Conservation (phyloP, 1,140 invertebrate species). For the Stegodyphus dumicola region DNA sequence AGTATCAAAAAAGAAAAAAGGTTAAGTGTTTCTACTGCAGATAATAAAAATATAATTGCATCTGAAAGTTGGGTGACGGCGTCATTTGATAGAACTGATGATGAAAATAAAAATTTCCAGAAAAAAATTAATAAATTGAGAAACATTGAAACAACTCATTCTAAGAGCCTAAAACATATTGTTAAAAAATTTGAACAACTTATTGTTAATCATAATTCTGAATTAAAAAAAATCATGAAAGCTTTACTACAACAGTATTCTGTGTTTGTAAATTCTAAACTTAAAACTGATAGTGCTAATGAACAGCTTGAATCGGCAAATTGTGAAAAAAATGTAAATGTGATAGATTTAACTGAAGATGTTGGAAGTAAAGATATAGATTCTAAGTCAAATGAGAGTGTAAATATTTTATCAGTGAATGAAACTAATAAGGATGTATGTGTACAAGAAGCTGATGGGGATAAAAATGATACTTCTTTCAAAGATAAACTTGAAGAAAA, state of each 20-base stretch:
- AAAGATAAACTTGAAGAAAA: not conserved
- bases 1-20: constrained; percentile 11
- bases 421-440: not conserved
- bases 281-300: no score
- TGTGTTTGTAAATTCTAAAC: not conserved
- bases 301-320: no score
- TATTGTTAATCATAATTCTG: constrained; percentile 9
- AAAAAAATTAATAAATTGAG: constrained; percentile 32
- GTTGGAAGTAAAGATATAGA: no score
- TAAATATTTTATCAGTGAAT: not conserved
- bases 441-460: not conserved
- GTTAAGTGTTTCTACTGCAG: not conserved
- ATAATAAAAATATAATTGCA: not conserved
- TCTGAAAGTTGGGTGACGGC: not conserved
- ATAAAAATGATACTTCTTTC: not conserved
- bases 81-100: constrained; percentile 19
- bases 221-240: constrained; percentile 18
- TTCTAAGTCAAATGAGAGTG: not conserved
- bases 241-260: constrained; percentile 5
- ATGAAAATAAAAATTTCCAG: constrained; percentile 21
- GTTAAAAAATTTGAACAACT: constrained; percentile 40
- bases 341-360: no score
- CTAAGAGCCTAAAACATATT: constrained; percentile 42
- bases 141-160: not conserved
- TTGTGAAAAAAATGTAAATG: no score